These are phyloP conservation scores for Cylas formicarius DNA, from an alignment of 1,140 invertebrate species.

Conservation along the genomic window DNA sequence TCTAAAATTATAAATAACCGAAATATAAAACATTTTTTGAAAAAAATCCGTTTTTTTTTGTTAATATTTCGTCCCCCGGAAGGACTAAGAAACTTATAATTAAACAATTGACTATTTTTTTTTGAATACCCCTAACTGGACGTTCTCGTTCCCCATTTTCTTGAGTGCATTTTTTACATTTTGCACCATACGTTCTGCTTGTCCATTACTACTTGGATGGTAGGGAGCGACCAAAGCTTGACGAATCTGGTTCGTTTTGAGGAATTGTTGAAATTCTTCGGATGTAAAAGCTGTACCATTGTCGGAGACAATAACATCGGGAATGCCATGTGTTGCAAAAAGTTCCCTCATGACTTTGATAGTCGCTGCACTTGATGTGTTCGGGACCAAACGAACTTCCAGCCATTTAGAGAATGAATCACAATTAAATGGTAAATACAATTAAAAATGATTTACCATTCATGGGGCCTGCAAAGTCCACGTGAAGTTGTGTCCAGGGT, in stretches of 20 bases:
- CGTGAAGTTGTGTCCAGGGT: no score
- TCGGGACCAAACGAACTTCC: slow-evolving; percentile 24
- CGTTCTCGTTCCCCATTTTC: no score
- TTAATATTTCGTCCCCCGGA: no score
- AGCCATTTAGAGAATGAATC: slow-evolving; percentile 36
- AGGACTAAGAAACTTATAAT: no score
- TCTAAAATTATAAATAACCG: no score
- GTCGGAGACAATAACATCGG: slow-evolving; percentile 13
- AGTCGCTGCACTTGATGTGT: slow-evolving; percentile 18
- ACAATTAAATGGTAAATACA: no score
- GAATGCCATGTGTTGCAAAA: slow-evolving; percentile 20
- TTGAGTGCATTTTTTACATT: slow-evolving; percentile 10
- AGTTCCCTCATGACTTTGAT: slow-evolving; percentile 15
- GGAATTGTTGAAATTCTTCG: slow-evolving; percentile 21
- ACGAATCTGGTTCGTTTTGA: slow-evolving; percentile 5
- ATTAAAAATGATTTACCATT: no score
- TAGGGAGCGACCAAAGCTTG: slow-evolving; percentile 7
- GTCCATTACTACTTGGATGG: slow-evolving; percentile 11
- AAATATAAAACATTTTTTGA: no score
- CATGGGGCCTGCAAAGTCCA: no score
- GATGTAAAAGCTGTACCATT: slow-evolving; percentile 21
- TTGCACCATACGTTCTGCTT: slow-evolving; percentile 11
- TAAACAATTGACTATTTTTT: no score
- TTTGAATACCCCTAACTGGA: no score
- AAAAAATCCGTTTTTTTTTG: no score